phyloP scores from a whole-genome alignment of 30 jellyfish, hydroid and myxozoan species.

The Pseudorhiza aurosa region DNA sequence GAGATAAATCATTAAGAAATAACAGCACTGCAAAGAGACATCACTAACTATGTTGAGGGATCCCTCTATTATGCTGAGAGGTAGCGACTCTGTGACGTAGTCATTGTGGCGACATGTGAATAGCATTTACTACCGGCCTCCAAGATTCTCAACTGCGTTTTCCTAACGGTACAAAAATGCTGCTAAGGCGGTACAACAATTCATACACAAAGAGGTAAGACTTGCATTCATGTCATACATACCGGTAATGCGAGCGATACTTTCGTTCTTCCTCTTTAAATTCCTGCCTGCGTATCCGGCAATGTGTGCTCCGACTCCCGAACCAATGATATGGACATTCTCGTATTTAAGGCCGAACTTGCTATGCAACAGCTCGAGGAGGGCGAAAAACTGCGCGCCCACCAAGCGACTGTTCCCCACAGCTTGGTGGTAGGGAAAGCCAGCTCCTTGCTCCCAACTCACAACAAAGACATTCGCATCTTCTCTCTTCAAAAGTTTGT shows the following conservation, averaged over 20 bases:
- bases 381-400: slow-evolving; percentile 71
- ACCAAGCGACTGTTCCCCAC: slow-evolving; percentile 80
- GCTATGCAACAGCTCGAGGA: slow-evolving; percentile 41
- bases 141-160: too few relatives aligned
- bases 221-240: not conserved
- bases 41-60: too few relatives aligned
- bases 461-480: slow-evolving; percentile 72
- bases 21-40: too few relatives aligned
- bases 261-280: slow-evolving; percentile 39
- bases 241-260: slow-evolving; percentile 83
- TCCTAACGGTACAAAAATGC: too few relatives aligned
- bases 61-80: too few relatives aligned
- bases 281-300: slow-evolving; percentile 84
- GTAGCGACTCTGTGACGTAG: too few relatives aligned
- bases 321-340: slow-evolving; percentile 71
- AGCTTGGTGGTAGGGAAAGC: slow-evolving; percentile 90
- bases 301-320: slow-evolving; percentile 87
- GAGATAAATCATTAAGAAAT: too few relatives aligned
- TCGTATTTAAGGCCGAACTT: slow-evolving; percentile 63
- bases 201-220: too few relatives aligned
- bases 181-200: too few relatives aligned
- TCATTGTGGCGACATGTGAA: too few relatives aligned
- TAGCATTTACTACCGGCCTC: too few relatives aligned
- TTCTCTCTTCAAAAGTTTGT: slow-evolving; percentile 51
- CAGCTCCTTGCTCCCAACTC: slow-evolving; percentile 84